Evolutionary conservation across 2,113 vertebrate species (phyloP), one percentile per base, ranked within the genome.

Genomic region (Aptenodytes patagonicus): DNA sequence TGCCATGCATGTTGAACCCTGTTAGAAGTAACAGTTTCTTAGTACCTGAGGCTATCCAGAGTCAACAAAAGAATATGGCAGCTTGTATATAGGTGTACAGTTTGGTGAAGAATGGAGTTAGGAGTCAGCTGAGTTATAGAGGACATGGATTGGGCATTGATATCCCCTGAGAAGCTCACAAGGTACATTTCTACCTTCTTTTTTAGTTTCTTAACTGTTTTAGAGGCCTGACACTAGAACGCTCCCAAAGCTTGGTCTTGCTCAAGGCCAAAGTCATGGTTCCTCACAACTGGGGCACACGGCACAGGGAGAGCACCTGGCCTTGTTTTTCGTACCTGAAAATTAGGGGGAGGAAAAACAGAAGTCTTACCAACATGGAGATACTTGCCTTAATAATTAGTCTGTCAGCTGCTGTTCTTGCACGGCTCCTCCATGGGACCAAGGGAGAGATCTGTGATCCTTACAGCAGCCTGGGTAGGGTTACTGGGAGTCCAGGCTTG

Each of bases 341-440:
- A 75, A 60, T 64, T 46, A 32, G 15, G 10, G 6, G 24, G 11
- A 83, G 18, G 5, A 69, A 82, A 81, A 60, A 0, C 25, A 21
- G 13, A 60, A 84, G 8, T 49, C 32, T 47, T 61, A 32, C 14
- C 17, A 6, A 88, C 32, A 17, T 4, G 52, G 62, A 88, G 18
- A 25, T 47, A 57, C 3, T 25, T 88, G 25, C 19, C 20, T 65
- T 70, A 46, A 71, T 47, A 76, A 51, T 62, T 51, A 49, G 6
- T 31, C 40, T 51, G 17, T 51, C 31, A 73, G 13, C 9, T 93
- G 20, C 14, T 52, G 7, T 5, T 89, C 42, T 83, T 62, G 21
- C 18, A 29, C 7, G 8, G 2, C 36, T 62, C 12, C 9, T 78
- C 24, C 0, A 0, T n/a, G 22, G 52, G 5, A 72, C 14, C 29